Evolutionary conservation across 2,797 vertebrate species (phyloP).

Genomic region (Hypotaenidia philippensis): DNA sequence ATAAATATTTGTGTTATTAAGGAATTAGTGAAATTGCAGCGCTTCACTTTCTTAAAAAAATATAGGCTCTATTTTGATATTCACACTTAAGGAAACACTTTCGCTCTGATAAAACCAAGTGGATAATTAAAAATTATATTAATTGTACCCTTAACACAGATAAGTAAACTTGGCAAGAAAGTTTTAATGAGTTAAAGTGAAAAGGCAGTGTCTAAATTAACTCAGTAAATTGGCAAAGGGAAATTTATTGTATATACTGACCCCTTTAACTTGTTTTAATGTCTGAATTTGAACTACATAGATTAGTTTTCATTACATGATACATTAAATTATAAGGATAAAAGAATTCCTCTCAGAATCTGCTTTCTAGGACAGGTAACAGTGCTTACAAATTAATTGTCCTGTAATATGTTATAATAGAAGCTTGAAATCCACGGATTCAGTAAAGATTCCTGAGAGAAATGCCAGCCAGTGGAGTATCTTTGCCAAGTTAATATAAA

Average conservation of each 20-base stretch:
- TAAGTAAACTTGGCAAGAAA: conserved; percentile 69
- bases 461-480: not conserved
- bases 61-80: conserved; percentile 49
- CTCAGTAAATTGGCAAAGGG: conserved; percentile 61
- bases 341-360: conserved; percentile 29
- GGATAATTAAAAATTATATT: conserved; percentile 73
- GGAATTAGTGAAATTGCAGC: conserved; percentile 16
- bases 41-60: conserved; percentile 27
- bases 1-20: conserved; percentile 39
- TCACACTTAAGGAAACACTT: conserved; percentile 67
- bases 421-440: not conserved
- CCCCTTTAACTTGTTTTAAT: conserved; percentile 60
- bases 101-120: conserved; percentile 57
- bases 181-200: conserved; percentile 70
- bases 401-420: not conserved
- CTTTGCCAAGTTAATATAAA: conserved; percentile 2
- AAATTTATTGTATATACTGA: conserved; percentile 66
- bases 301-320: conserved; percentile 58
- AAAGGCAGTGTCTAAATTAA: conserved; percentile 64
- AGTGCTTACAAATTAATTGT: conserved; percentile 41
- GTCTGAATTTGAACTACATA: conserved; percentile 52
- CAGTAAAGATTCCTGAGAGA: conserved; percentile 3
- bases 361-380: conserved; percentile 51
- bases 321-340: conserved; percentile 33
- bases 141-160: conserved; percentile 66